phyloP scores from a whole-genome alignment of 2,797 vertebrate species.

The Perodicticus potto region DNA sequence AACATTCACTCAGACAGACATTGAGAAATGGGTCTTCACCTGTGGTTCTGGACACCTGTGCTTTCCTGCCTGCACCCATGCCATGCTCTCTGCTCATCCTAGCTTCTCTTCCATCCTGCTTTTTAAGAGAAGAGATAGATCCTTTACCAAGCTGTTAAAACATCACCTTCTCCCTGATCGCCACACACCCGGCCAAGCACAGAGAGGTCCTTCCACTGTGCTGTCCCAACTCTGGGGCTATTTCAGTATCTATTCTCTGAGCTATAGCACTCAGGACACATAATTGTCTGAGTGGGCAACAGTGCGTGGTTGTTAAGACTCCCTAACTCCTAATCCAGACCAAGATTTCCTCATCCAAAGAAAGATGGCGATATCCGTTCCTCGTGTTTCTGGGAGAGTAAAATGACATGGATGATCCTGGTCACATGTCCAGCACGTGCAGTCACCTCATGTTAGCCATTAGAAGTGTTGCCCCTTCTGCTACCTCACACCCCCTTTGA shows the following conservation, averaged over 20 bases:
- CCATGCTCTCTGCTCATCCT: background rate
- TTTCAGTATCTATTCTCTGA: background rate
- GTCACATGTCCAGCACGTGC: background rate
- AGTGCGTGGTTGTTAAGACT: background rate
- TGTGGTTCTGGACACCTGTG: background rate
- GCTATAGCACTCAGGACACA: fast-evolving
- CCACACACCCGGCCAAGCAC: background rate
- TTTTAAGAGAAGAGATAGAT: background rate
- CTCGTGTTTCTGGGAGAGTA: background rate
- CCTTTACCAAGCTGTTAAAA: background rate
- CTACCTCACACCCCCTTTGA: background rate
- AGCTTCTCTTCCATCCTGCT: background rate
- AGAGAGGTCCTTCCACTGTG: background rate
- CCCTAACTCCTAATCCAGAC: background rate
- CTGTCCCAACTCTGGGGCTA: background rate
- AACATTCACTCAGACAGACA: background rate
- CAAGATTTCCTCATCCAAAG: background rate
- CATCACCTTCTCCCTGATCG: background rate
- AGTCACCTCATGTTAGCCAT: background rate
- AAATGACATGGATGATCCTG: background rate
- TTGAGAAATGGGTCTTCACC: background rate
- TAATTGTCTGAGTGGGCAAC: background rate
- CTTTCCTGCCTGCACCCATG: fast-evolving
- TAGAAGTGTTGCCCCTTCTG: background rate
- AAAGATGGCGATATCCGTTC: background rate